Evolutionary conservation across 1,140 invertebrate species (phyloP).

Genomic region (Alviniconcha marisindica): DNA sequence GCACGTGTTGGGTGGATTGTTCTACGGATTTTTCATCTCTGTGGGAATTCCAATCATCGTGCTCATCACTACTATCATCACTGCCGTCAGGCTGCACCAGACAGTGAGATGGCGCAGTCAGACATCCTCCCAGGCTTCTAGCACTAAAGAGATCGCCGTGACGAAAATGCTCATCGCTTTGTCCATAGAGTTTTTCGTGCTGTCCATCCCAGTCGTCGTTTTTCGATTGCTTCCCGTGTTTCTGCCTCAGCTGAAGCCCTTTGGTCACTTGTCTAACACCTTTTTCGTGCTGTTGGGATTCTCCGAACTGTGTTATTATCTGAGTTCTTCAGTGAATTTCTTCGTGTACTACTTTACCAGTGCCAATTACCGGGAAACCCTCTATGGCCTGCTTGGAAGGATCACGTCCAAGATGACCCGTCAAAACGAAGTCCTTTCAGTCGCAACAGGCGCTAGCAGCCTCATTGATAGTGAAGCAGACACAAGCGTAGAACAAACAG

Average conservation of each 20-base stretch:
- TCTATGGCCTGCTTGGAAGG: neutral
- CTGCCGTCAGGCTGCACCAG: conserved; percentile 9
- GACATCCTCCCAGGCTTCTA: neutral
- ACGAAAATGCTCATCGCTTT: conserved; percentile 22
- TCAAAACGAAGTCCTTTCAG: no score
- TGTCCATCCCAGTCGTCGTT: neutral
- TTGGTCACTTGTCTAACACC: neutral
- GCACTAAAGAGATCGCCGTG: neutral
- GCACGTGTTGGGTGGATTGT: neutral
- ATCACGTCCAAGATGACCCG: no score
- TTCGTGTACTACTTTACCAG: conserved; percentile 11
- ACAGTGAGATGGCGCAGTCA: neutral
- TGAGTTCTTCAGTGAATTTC: conserved; percentile 2
- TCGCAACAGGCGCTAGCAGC: no score
- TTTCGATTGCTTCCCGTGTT: neutral
- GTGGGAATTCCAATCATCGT: conserved; percentile 24
- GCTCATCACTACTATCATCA: conserved; percentile 9
- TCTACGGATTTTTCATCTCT: conserved; percentile 14
- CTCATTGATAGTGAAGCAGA: no score
- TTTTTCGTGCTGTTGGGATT: neutral
- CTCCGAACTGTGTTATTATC: neutral
- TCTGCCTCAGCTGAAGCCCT: neutral
- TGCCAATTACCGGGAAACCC: neutral
- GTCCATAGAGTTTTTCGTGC: neutral
- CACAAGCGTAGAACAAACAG: no score